Percentiles rank a stretch among this genome's conserved stretches.
Evolutionary conservation across 2,113 vertebrate genomes (phyloP).

Genomic region (Myotis yumanensis): DNA sequence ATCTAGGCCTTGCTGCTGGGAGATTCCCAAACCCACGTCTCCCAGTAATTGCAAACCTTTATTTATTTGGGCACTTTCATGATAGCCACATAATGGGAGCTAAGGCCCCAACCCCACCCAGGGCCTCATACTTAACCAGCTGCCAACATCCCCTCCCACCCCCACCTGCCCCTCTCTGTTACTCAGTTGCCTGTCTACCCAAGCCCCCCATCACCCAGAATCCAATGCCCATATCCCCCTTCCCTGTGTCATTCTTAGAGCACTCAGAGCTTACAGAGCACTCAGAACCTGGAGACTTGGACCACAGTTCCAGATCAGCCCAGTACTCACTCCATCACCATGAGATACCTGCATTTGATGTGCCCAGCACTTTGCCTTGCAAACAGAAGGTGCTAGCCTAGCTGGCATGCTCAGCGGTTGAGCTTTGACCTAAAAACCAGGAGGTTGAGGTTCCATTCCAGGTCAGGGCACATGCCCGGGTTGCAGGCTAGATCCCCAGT

Average conservation of each 20-base stretch:
- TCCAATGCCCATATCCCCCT: not conserved
- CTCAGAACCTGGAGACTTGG: not conserved
- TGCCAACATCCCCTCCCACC: not conserved
- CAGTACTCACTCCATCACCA: not conserved
- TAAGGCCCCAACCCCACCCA: conserved; percentile 50
- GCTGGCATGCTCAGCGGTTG: no score
- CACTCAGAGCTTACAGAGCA: not conserved
- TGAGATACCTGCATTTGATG: not conserved
- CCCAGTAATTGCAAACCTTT: conserved; percentile 76
- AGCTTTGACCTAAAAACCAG: no score
- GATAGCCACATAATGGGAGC: conserved; percentile 57
- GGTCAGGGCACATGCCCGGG: no score
- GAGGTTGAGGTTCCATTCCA: no score
- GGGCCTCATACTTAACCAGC: not conserved
- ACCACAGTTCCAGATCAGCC: not conserved
- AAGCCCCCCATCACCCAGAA: no score
- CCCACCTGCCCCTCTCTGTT: not conserved
- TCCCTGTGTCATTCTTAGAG: not conserved
- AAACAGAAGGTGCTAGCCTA: not conserved
- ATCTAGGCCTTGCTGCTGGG: conserved; percentile 68
- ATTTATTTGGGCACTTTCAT: conserved; percentile 74
- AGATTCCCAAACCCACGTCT: conserved; percentile 73
- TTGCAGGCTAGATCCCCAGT: no score
- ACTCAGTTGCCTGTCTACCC: not conserved
- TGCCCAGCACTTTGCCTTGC: not conserved